Percentiles rank a stretch among this genome's conserved stretches.
phyloP scores from a whole-genome alignment of 2,113 vertebrate genomes.

The Nycticorax nycticorax region DNA sequence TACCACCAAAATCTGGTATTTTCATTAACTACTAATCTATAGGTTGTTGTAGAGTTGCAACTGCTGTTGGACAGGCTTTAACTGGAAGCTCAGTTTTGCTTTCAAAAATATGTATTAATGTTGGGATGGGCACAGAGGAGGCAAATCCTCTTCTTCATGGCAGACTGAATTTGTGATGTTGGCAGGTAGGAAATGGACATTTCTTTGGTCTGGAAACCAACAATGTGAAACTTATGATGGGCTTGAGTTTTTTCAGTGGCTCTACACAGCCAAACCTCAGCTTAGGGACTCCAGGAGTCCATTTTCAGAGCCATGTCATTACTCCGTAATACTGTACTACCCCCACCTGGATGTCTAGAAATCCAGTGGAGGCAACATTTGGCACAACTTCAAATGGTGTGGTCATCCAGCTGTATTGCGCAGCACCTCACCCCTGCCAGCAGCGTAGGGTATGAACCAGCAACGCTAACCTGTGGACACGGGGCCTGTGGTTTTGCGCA shows the following conservation, averaged over 20 bases:
- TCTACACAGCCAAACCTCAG: neutral
- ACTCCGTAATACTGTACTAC: neutral
- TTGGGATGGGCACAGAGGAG: neutral
- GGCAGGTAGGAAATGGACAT: neutral
- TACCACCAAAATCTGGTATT: neutral
- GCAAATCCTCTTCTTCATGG: neutral
- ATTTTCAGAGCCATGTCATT: neutral
- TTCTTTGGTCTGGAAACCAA: neutral
- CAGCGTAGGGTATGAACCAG: accelerated
- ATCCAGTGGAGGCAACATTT: neutral
- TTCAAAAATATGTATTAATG: neutral
- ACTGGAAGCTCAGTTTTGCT: neutral
- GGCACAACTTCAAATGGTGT: neutral
- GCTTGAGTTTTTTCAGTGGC: neutral
- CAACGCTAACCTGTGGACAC: accelerated
- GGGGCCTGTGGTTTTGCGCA: neutral
- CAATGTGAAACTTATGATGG: accelerated
- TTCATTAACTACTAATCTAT: neutral
- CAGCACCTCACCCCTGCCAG: neutral
- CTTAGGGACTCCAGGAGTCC: neutral
- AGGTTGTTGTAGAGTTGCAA: neutral
- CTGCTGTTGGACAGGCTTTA: neutral
- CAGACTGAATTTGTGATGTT: neutral
- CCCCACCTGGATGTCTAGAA: neutral
- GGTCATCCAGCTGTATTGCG: neutral